Base-by-base conservation (phyloP, 2,797 vertebrate genomes). In the Atherinosoma microstoma region DNA sequence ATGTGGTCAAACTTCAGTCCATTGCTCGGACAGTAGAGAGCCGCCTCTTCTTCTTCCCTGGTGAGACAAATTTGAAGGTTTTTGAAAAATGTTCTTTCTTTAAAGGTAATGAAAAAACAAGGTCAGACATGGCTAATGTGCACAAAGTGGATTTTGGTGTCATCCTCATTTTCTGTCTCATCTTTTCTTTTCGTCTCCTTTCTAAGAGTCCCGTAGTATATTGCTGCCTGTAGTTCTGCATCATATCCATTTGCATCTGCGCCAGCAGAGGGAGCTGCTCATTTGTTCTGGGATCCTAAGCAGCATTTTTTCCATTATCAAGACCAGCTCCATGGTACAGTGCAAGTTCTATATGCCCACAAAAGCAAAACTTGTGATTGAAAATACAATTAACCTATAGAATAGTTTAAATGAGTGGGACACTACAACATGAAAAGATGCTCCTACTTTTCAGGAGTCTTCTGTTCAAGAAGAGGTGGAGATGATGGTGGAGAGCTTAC, bases 401-500 rank as follows among this genome's bases (percentile, higher is more conserved):
- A 30, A 42, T 3, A 47, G 42, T 13, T 32, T 18, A 47, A 30
- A 63, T 16, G 4, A 18, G 16, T 57, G 16, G 15, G 29, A 18
- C 27, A 56, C 2, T 30, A 16, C 24, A 56, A n/a, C 4, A 32
- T 45, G 6, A 47, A 63, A 51, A 4, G 18, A 27, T 69, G 3
- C 30, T 62, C 9, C 47, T 36, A 8, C 60, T 9, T 67, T 60
- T 36, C 78, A 99, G 98, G 98, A 99, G 91, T 96, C 96, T 65
- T 97, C 98, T 79, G 98, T 99, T 85, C 95, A 97, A 91, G 98
- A 99, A 91, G 98, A 99, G 90, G 97, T 99, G 90, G 98, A 99
- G 93, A 99, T 99, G 98, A 97, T 99, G 96, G 98, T 99, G 93
- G 98, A 99, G 91, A 99, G 97, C 90, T 96, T 99, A 81, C 94